Percentiles rank a stretch among this genome's conserved stretches.
Conservation (phyloP, 2,888 invertebrate species). For the Pyrochroa serraticornis region DNA sequence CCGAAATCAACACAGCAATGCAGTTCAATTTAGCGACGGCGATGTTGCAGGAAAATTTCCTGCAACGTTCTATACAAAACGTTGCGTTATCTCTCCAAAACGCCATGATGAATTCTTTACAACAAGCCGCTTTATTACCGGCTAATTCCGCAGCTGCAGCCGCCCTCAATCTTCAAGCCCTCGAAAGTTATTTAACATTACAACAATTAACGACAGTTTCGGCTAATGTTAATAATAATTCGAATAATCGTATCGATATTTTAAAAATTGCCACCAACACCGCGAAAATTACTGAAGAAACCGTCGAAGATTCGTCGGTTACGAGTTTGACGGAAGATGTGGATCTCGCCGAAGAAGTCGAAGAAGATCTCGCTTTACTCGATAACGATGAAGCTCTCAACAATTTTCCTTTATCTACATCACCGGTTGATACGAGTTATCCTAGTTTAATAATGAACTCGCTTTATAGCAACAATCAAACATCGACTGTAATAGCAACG, state of each 20-base stretch:
- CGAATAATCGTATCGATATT: slow-evolving; percentile 68
- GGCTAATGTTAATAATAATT: slow-evolving; percentile 56
- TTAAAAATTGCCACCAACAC: slow-evolving; percentile 66
- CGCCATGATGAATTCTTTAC: slow-evolving; percentile 83
- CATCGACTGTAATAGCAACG: slow-evolving; percentile 59
- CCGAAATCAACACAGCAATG: slow-evolving; percentile 33
- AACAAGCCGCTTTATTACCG: slow-evolving; percentile 82
- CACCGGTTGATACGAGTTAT: slow-evolving; percentile 70
- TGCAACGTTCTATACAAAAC: slow-evolving; percentile 67
- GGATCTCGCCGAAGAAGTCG: slow-evolving; percentile 73
- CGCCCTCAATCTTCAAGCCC: slow-evolving; percentile 82
- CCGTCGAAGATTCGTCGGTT: slow-evolving; percentile 44
- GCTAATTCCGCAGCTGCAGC: slow-evolving; percentile 84
- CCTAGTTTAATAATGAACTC: slow-evolving; percentile 74
- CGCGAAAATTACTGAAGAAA: slow-evolving; percentile 54
- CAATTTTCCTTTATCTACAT: slow-evolving; percentile 65
- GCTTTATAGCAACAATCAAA: slow-evolving; percentile 66
- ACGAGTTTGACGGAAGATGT: slow-evolving; percentile 64
- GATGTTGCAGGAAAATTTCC: slow-evolving; percentile 68
- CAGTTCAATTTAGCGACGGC: slow-evolving; percentile 59
- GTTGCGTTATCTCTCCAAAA: slow-evolving; percentile 83
- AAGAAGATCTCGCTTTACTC: slow-evolving; percentile 75
- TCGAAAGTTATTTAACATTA: slow-evolving; percentile 84
- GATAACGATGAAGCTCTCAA: slow-evolving; percentile 70
- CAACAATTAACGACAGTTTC: slow-evolving; percentile 77